Evolutionary conservation across 2,888 invertebrate genomes (phyloP), one percentile per base, ranked within the genome.

Genomic region (Spicauda simplicius): DNA sequence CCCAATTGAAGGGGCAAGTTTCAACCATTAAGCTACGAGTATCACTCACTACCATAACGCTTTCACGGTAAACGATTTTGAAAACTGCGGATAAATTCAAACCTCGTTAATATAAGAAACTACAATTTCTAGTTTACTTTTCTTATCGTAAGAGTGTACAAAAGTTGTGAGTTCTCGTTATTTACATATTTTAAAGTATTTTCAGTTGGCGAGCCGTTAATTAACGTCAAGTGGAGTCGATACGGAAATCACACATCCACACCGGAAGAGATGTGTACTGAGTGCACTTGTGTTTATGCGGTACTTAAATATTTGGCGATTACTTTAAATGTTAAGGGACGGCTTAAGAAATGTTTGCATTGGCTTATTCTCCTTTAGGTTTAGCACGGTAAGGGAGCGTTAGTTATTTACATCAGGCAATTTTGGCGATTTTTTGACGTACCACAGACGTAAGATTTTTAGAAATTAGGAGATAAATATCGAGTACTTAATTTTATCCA

Each of bases 211-310:
- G 33, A 33, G 33, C 33, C 33, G 48, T 59, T 59, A 25, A 16
- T 6, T 5, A 1, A 3, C n/a, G 25, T 59, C 50, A 33, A 60
- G 50, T 50, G 60, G 60, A 20, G n/a, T 16, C 59, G 48, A 33
- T 52, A 19, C 59, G 30, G 25, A 60, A 50, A 52, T 60, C 30
- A 60, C 58, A 50, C 30, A 25, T 16, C 48, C 59, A 48, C 50
- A 60, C 60, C 60, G 60, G 60, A 60, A 60, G 18, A 50, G 4
- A 18, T 50, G 11, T 7, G 18, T 50, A 18, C 50, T 18, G 2
- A 6, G 50, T 18, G n/a, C 45, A 12, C 41, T 41, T n/a, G n/a
- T 1, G 11, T 12, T 16, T 7, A 18, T 10, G 18, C 8, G 50
- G 4, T 18, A 10, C 18, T 18, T 50, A 50, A 50, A 50, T 50